Evolutionary conservation across 2,888 invertebrate genomes (phyloP).

Genomic region (Drosophila seclusa): DNA sequence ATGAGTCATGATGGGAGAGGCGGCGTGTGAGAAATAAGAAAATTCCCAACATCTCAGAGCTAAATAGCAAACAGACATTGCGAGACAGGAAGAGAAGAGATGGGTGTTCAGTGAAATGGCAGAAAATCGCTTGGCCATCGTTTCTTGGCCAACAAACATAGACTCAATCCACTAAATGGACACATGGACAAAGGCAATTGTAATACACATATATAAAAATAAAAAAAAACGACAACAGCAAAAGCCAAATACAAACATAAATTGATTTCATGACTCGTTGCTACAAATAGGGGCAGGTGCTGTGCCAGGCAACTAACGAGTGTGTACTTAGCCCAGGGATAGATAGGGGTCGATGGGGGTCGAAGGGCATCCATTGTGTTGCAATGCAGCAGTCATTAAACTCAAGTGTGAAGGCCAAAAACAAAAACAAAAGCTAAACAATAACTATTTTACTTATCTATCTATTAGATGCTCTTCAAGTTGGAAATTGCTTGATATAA

Average conservation of each 20-base stretch:
- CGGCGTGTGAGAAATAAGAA: slow-evolving; percentile 25
- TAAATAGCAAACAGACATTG: slow-evolving; percentile 39
- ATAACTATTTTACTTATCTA: background rate
- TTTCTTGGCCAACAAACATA: slow-evolving; percentile 36
- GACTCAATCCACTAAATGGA: slow-evolving; percentile 13
- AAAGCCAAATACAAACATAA: slow-evolving; percentile 66
- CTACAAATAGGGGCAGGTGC: slow-evolving; percentile 39
- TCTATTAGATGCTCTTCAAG: background rate
- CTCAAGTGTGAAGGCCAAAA: slow-evolving; percentile 37
- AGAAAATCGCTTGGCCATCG: slow-evolving; percentile 42
- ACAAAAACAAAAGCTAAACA: slow-evolving; percentile 23
- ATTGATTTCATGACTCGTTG: slow-evolving; percentile 73
- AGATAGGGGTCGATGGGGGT: background rate
- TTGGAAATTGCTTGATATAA: background rate
- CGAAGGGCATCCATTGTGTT: slow-evolving; percentile 13
- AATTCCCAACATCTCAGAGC: slow-evolving; percentile 18
- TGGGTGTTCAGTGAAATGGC: slow-evolving; percentile 52
- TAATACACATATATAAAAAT: slow-evolving; percentile 9
- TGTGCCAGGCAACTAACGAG: slow-evolving; percentile 1
- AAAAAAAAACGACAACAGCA: background rate
- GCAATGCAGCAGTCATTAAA: slow-evolving; percentile 50
- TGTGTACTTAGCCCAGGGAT: slow-evolving; percentile 4
- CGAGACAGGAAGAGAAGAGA: slow-evolving; percentile 25
- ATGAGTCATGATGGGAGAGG: slow-evolving; percentile 48
- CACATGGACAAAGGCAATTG: slow-evolving; percentile 38